Base-by-base conservation (phyloP, 2,113 vertebrate genomes). In the Progne subis region DNA sequence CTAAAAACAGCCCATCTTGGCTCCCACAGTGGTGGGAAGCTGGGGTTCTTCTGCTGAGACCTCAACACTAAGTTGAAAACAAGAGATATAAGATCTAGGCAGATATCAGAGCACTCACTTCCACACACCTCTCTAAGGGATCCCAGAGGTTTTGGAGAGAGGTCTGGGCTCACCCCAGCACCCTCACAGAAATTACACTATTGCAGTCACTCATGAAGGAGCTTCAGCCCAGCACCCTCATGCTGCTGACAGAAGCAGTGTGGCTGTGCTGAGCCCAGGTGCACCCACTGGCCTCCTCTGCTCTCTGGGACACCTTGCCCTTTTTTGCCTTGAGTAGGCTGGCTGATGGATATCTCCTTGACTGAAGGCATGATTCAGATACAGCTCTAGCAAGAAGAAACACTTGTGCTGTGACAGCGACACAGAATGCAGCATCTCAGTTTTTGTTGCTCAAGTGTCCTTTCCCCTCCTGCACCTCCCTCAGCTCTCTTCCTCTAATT, bases 401-500 rank as follows among this genome's bases (percentile, higher is more conserved):
- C 55, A 72, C 64, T 84, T 18, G 5, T 63, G 46, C 80, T 86
- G 29, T 1, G 3, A 57, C 47, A 83, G 71, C 0, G 0, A 83
- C 59, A 78, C 18, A 44, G 79, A 95, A 93, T 59, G 25, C 52
- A 52, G 21, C 10, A 9, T 65, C 49, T 88, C 71, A 74, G 70
- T 29, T 92, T 61, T 72, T 88, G 92, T 82, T 92, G 53, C 60
- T 75, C 28, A 6, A 56, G 55, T 65, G 59, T 61, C 43, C 60
- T 75, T 70, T 77, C 70, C 28, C 23, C 41, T 92, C 69, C 80
- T 12, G 6, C 90, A 68, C 32, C 49, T 64, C 57, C 56, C 47
- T 86, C 76, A 56, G 37, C 94, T 95, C 65, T 88, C 72, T 71
- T 86, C 79, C 92, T 85, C 79, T 83, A 19, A 65, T 91, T 87